Evolutionary conservation across 1,140 invertebrate genomes (phyloP), one percentile per base, ranked within the genome.

Genomic region (Bombus consobrinus): DNA sequence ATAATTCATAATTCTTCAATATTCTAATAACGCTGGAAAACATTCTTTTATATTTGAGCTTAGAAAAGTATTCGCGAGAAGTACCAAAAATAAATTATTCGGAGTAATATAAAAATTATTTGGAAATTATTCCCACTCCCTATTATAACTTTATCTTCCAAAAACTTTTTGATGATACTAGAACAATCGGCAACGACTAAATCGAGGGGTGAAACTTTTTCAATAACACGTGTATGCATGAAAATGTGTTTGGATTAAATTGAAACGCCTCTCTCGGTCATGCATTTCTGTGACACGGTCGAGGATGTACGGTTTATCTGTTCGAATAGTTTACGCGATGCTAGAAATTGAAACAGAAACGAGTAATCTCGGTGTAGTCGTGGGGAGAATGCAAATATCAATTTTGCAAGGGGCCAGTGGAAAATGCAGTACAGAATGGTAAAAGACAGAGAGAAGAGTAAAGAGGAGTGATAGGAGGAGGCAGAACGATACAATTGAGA

Each of bases 351-450:
- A 34, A 64, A 64, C 76, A 59, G 59, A 76, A 59, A 81, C 79
- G 69, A 34, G 59, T 66, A 62, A 66, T 62, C 81, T 76, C 81
- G 62, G 32, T 68, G 34, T n/a, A n/a, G 53, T 9, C 22, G 80
- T 28, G 43, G 41, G 13, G 72, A 74, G 71, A 68, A 75, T 64
- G 69, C 59, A 81, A 75, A 87, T 78, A 87, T 78, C 85, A 73
- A 87, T 83, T 69, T 72, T 66, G 64, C 74, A 47, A 57, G 57
- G 34, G 28, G 41, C 68, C 68, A 41, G 75, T 59, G 75, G 81
- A 66, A 83, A 59, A 34, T 37, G 78, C 37, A 43, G 59, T 41
- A 28, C 34, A 62, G 62, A 34, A 47, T 28, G 62, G 39, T 76
- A 34, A 43, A 69, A 76, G 72, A 59, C 39, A 39, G 72, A 71